Evolutionary conservation across 2,113 vertebrate genomes (phyloP).

Genomic region (Megaleporinus macrocephalus): DNA sequence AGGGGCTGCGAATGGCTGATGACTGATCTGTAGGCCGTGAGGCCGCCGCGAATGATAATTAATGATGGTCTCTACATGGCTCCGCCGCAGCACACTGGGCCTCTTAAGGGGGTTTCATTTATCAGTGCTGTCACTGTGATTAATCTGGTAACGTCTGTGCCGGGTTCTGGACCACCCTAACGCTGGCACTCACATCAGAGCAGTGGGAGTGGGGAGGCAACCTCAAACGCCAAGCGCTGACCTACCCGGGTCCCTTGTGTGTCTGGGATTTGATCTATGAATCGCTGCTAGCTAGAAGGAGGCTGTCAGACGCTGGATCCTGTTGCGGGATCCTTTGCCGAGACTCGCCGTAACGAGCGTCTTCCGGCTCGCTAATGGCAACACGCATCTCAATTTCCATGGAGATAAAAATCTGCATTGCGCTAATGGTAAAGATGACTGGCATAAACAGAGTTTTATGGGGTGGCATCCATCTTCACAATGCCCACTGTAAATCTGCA

Average conservation of each 20-base stretch:
- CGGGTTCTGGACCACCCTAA: slow-evolving; percentile 23
- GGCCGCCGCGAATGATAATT: slow-evolving; percentile 55
- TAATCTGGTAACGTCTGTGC: slow-evolving; percentile 46
- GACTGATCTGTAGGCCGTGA: slow-evolving; percentile 35
- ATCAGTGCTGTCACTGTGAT: slow-evolving; percentile 58
- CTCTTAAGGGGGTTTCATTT: slow-evolving; percentile 47
- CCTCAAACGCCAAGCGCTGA: neutral
- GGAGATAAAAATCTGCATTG: slow-evolving; percentile 28
- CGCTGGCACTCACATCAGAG: slow-evolving; percentile 6
- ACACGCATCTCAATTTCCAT: slow-evolving; percentile 18
- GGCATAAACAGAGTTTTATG: slow-evolving; percentile 23
- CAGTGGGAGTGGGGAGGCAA: neutral
- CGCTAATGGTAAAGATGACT: slow-evolving; percentile 25
- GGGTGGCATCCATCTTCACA: slow-evolving; percentile 4
- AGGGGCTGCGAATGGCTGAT: neutral
- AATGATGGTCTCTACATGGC: slow-evolving; percentile 48
- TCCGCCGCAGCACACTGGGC: slow-evolving; percentile 41
- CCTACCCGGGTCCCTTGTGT: neutral
- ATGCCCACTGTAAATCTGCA: slow-evolving; percentile 7
- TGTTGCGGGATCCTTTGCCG: no score
- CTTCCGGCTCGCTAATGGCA: neutral
- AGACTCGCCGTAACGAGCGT: neutral
- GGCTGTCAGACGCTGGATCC: neutral
- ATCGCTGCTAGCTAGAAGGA: neutral
- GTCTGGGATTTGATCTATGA: slow-evolving; percentile 11